A percentile compares a stretch with the other conserved stretches of the same genome.
Conservation (phyloP, 64 coral and sea anemone species). For the Trachythela sp. region DNA sequence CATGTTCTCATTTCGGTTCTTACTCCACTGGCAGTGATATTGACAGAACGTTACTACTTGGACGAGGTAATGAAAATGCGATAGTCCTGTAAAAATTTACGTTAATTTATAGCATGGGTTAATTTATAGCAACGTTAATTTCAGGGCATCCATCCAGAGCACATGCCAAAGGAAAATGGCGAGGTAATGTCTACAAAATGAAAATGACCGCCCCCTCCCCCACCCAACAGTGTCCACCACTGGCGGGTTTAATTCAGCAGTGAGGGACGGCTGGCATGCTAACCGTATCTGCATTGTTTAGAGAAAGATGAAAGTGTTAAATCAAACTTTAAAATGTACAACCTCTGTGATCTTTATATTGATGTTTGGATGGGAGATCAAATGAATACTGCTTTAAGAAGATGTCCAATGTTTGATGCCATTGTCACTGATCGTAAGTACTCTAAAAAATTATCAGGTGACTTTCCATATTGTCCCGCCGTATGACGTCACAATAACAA, state of each 20-base stretch:
- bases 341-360: constrained; percentile 52
- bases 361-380: constrained; percentile 76
- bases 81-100: neutral
- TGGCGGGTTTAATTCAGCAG: no score
- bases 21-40: constrained; percentile 81
- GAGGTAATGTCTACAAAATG: constrained; percentile 43
- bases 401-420: constrained; percentile 79
- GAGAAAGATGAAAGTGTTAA: constrained; percentile 69
- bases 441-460: neutral
- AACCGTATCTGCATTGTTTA: neutral
- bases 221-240: no score
- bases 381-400: constrained; percentile 52
- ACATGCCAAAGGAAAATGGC: constrained; percentile 65
- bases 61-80: constrained; percentile 54
- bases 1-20: constrained; percentile 79
- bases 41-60: constrained; percentile 79
- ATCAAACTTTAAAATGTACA: constrained; percentile 68
- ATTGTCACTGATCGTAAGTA: constrained; percentile 97
- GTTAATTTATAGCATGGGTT: no score
- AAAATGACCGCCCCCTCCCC: no score
- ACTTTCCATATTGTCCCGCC: no score
- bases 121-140: neutral
- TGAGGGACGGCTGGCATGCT: no score
- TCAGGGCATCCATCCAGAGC: constrained; percentile 86
- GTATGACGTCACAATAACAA: no score